Base-by-base conservation (phyloP, 1,140 invertebrate species). In the Druon quercuslanigerum region DNA sequence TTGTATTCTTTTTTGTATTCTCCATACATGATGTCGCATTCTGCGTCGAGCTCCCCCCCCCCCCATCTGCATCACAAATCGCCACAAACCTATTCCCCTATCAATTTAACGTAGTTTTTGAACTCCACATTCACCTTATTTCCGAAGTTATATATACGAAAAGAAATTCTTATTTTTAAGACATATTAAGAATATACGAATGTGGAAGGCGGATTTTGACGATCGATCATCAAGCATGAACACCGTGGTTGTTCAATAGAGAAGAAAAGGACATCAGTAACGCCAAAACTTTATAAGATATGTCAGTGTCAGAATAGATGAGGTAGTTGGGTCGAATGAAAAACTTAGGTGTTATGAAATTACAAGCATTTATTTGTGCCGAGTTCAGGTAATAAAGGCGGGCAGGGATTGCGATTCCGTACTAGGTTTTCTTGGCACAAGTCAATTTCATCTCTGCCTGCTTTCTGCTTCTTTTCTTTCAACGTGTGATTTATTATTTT, bases 341-440 rank as follows among this genome's bases (percentile, higher is more conserved):
- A 33, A 66, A 66, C 60, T 66, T 66, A 25, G 60, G 33, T 20
- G 60, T 66, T 66, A 66, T 66, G 60, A 66, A 66, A 66, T 66
- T 66, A 66, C 60, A 66, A 66, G 46, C 60, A 66, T 66, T 66
- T 66, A 66, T 66, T 66, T 66, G 14, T 33, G 20, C 16, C n/a
- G 60, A 40, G 60, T 66, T 66, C 25, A 66, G 20, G 57, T 66
- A 66, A 66, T 66, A 33, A 9, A 66, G 14, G 20, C 0, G 20
- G 14, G 17, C 8, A 54, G 17, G 16, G 52, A 54, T 54, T 54
- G 19, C 52, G 52, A 16, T 25, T 66, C 57, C 33, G 57, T 16
- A 46, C 60, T 66, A 66, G 60, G 33, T 66, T 46, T 46, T 40
- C 60, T 66, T 66, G 57, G 13, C 20, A 25, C 14, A 33, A 66